Evolutionary conservation across 1,140 invertebrate genomes (phyloP), one percentile per base, ranked within the genome.

Genomic region (Polypedilum vanderplanki): DNA sequence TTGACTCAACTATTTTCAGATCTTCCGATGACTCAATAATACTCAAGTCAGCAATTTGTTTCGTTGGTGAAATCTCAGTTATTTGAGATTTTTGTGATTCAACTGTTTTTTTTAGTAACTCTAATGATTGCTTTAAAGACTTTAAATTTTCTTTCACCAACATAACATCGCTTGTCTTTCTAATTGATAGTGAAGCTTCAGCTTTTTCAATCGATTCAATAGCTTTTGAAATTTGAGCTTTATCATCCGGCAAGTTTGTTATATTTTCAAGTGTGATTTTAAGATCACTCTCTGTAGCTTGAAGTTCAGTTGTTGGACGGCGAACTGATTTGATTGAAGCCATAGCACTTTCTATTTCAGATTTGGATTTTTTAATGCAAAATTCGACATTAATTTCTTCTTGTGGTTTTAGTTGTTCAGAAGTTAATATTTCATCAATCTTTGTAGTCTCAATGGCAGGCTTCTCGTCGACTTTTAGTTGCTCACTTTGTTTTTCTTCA

Each of bases 271-370:
- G 46, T 57, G n/a, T n/a, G 3, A 15, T 57, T 12, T 15, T 57
- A 15, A 57, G 46, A n/a, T 57, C 10, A 12, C 15, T n/a, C 15
- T 57, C 12, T 1, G 46, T n/a, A n/a, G 12, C 46, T 57, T 57
- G 46, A 57, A 57, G 46, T 15, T 57, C 46, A 57, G 0, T 15
- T 57, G 78, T 76, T 75, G 75, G 75, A 77, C 73, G 24, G 76
- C 74, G 78, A 77, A 74, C 46, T 77, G 76, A 79, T 77, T 75
- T 78, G 78, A 67, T 75, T 64, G 73, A 57, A 33, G 74, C 77
- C 76, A 57, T 77, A 75, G 76, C 78, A 73, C 74, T 76, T 73
- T 73, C 75, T 70, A 75, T 78, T 73, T 74, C 73, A 65, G 5
- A 10, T 70, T 70, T 70, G 3, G 65, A 10, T 70, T 70, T 70